Conservation (phyloP, 2,113 vertebrate species). For the Tragelaphus buxtoni region DNA sequence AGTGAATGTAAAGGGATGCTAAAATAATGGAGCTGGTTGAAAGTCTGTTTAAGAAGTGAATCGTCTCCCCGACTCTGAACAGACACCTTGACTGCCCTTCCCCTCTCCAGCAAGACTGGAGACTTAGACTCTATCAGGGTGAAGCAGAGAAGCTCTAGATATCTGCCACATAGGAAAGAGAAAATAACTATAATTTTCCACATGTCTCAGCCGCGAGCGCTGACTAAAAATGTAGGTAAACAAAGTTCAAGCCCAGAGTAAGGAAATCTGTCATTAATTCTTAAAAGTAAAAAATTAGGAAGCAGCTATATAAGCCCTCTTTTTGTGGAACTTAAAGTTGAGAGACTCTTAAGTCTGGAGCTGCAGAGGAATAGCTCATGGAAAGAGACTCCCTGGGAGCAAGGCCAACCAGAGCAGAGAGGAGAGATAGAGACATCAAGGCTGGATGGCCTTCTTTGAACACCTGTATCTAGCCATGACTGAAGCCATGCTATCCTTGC, state of each 20-base stretch:
- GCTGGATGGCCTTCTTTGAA: not conserved
- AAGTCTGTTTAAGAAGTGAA: not conserved
- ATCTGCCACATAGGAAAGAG: not conserved
- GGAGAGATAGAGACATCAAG: not conserved
- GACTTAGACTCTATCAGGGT: not conserved
- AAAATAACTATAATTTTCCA: not conserved
- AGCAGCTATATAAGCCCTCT: not conserved
- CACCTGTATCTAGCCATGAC: not conserved
- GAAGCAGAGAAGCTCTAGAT: not conserved
- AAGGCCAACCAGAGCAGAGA: not conserved
- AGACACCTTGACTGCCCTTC: no score
- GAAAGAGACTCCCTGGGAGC: not conserved
- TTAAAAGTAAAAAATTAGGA: not conserved
- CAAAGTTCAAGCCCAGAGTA: not conserved
- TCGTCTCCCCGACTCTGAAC: not conserved
- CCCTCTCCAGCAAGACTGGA: not conserved
- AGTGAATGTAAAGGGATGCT: not conserved
- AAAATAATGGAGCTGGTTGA: not conserved
- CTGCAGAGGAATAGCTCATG: no score
- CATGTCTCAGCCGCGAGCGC: not conserved
- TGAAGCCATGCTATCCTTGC: not conserved
- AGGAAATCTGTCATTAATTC: not conserved
- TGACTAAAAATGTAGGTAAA: not conserved
- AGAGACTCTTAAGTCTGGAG: not conserved
- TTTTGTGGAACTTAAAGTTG: not conserved